Percentiles rank a stretch among this genome's conserved stretches.
Evolutionary conservation across 2,888 invertebrate species (phyloP).

Genomic region (Anoncus sp.): DNA sequence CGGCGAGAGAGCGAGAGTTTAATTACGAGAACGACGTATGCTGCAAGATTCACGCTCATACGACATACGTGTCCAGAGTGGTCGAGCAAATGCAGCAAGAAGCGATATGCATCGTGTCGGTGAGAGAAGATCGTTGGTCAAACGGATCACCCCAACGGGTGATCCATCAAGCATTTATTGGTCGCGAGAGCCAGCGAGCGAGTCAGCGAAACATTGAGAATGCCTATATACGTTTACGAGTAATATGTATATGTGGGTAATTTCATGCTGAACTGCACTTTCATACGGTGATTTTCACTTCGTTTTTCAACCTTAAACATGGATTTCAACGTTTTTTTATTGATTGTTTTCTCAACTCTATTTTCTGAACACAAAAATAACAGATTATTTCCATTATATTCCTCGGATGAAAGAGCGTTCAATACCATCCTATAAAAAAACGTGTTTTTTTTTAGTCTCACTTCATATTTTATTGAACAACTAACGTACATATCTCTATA

Average conservation of each 20-base stretch:
- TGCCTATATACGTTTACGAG: background rate
- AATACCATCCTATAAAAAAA: no score
- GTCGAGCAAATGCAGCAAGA: background rate
- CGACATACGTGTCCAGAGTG: background rate
- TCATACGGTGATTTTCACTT: no score
- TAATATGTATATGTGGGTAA: background rate
- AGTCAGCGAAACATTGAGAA: constrained; percentile 12
- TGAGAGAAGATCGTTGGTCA: constrained; percentile 60
- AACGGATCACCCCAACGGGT: constrained; percentile 55
- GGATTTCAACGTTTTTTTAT: no score
- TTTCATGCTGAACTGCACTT: background rate
- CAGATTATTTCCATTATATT: no score
- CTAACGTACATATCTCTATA: no score
- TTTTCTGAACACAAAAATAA: no score
- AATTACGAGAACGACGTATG: constrained; percentile 44
- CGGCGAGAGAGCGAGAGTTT: constrained; percentile 28
- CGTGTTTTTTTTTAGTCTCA: no score
- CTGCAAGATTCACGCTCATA: constrained; percentile 28
- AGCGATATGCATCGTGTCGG: constrained; percentile 16
- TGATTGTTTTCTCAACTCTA: no score
- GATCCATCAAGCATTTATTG: constrained; percentile 68
- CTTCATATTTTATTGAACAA: no score
- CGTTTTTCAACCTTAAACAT: no score
- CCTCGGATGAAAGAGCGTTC: no score
- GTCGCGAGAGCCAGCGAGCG: constrained; percentile 38